phyloP scores from a whole-genome alignment of 2,888 invertebrate species.

The Brachycybe producta region DNA sequence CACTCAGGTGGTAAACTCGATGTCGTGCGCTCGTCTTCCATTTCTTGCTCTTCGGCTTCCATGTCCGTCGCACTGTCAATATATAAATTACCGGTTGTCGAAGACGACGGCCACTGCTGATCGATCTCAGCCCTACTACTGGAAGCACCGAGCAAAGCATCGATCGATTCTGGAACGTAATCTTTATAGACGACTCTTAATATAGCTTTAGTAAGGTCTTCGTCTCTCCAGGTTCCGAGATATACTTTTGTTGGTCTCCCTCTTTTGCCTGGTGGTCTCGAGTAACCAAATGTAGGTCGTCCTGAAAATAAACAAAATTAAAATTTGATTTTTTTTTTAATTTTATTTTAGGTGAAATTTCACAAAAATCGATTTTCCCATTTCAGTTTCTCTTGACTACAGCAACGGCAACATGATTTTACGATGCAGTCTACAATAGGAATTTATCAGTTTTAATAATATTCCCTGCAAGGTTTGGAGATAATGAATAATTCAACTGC shows the following conservation, averaged over 20 bases:
- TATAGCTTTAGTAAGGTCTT: constrained; percentile 18
- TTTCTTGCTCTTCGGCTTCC: no score
- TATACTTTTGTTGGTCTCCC: constrained; percentile 21
- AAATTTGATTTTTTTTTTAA: not conserved
- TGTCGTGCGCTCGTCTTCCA: no score
- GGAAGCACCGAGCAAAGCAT: not conserved
- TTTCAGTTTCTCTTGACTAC: not conserved
- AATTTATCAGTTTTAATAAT: no score
- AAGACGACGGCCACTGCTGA: no score
- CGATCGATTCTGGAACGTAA: constrained; percentile 10
- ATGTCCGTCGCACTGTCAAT: no score
- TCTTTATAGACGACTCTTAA: constrained; percentile 19
- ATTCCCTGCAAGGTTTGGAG: no score
- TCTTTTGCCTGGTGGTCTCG: constrained; percentile 14
- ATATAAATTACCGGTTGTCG: no score
- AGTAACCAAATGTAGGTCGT: constrained; percentile 3
- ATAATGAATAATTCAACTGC: no score
- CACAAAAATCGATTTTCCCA: not conserved
- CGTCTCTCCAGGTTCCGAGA: constrained; percentile 19
- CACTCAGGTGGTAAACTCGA: no score
- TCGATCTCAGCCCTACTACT: not conserved
- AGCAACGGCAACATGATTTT: constrained; percentile 1
- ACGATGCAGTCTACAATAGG: no score
- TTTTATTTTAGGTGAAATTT: no score
- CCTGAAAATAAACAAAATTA: not conserved